phyloP scores from a whole-genome alignment of 2,113 vertebrate species.

The Daphoenositta chrysoptera region DNA sequence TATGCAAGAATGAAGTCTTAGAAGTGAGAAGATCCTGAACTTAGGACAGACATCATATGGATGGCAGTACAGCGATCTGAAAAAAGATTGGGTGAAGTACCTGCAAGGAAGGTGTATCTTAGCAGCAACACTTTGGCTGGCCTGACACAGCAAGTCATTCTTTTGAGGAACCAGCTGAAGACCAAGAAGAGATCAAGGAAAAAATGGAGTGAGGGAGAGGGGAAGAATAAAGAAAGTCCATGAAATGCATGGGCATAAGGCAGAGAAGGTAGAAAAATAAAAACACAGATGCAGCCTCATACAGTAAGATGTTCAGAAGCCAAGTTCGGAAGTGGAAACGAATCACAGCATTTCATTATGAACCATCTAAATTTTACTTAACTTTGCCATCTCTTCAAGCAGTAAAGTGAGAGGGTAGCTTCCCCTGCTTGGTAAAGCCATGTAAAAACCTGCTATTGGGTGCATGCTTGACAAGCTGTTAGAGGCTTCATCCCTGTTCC shows the following conservation, averaged over 20 bases:
- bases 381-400: background rate
- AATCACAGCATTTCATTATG: background rate
- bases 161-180: background rate
- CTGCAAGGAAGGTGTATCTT: background rate
- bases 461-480: background rate
- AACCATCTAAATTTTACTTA: background rate
- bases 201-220: background rate
- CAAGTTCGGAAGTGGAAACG: background rate
- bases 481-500: background rate
- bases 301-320: background rate
- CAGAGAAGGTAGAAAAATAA: background rate
- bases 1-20: background rate
- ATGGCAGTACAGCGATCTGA: background rate
- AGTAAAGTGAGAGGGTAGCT: background rate
- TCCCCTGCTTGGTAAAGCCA: background rate
- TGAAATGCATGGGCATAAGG: background rate
- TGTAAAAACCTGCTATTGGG: background rate
- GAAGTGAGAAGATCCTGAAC: background rate
- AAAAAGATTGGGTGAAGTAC: background rate
- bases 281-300: background rate
- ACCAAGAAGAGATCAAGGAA: background rate
- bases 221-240: background rate
- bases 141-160: background rate
- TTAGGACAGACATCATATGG: background rate
- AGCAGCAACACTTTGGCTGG: background rate